Evolutionary conservation across 2,888 invertebrate species (phyloP).

Genomic region (Papilio elwesi): DNA sequence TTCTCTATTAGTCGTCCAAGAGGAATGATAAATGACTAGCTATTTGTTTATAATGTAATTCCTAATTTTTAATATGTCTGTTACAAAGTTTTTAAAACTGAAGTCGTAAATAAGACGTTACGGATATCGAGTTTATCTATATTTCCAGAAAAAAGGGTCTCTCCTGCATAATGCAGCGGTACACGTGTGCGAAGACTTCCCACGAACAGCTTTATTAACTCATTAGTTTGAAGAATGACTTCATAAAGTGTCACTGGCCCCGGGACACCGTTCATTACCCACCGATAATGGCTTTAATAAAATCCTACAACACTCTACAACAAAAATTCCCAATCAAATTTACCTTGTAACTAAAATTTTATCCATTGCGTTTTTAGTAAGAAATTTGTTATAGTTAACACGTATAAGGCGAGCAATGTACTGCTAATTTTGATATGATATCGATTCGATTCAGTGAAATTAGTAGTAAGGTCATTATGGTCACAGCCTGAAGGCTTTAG

Average conservation of each 20-base stretch:
- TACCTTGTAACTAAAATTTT: background rate
- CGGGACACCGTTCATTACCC: conserved; percentile 76
- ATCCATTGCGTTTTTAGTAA: conserved; percentile 51
- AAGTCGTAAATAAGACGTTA: background rate
- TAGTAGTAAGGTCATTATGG: conserved; percentile 57
- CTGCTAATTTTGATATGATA: conserved; percentile 6
- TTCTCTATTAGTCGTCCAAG: background rate
- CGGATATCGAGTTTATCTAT: background rate
- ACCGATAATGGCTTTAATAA: conserved; percentile 71
- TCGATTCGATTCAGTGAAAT: conserved; percentile 23
- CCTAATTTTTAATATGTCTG: too few relatives aligned
- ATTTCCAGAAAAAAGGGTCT: conserved; percentile 23
- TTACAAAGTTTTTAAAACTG: too few relatives aligned
- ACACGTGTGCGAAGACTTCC: conserved; percentile 56
- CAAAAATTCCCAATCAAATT: conserved; percentile 35
- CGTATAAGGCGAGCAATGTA: conserved; percentile 49
- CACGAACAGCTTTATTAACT: conserved; percentile 73
- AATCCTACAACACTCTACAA: conserved; percentile 62
- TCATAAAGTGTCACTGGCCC: conserved; percentile 76
- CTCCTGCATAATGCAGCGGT: conserved; percentile 43
- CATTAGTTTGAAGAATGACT: conserved; percentile 79
- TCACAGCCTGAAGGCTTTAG: conserved; percentile 58
- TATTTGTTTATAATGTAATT: too few relatives aligned
- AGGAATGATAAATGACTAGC: too few relatives aligned
- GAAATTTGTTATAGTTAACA: background rate